A percentile compares a stretch with the other conserved stretches of the same genome.
Conservation (phyloP, 2,888 invertebrate genomes). For the Cybosia mesomella region DNA sequence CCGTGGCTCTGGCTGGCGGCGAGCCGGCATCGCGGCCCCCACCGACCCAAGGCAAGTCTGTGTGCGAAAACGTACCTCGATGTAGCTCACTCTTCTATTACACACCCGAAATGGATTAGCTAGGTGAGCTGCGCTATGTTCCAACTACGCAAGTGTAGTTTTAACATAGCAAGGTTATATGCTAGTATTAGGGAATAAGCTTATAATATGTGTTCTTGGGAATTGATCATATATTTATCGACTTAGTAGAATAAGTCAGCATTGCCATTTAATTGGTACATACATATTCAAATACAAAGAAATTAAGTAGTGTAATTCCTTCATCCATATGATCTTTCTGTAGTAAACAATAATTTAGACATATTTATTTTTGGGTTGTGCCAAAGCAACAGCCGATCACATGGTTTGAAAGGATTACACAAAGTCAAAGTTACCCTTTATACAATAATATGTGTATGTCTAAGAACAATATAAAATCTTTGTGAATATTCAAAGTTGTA, state of each 20-base stretch:
- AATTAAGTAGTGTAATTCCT: not conserved
- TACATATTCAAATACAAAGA: not conserved
- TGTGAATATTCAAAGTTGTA: not conserved
- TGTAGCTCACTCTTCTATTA: slow-evolving; percentile 41
- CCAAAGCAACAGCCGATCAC: not conserved
- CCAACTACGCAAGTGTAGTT: not conserved
- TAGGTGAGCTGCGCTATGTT: not conserved
- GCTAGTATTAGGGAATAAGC: not conserved
- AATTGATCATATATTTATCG: not conserved
- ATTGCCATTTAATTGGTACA: not conserved
- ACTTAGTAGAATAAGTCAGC: not conserved
- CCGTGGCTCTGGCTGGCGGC: slow-evolving; percentile 75
- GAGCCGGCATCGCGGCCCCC: slow-evolving; percentile 81
- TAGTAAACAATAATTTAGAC: too few species aligned
- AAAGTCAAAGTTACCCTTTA: not conserved
- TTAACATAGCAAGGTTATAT: slow-evolving; percentile 11
- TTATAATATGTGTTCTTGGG: not conserved
- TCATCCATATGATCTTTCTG: not conserved
- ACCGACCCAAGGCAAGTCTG: slow-evolving; percentile 83
- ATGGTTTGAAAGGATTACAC: not conserved
- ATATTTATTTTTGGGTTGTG: not conserved
- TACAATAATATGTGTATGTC: not conserved
- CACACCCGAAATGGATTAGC: slow-evolving; percentile 10
- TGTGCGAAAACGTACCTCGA: slow-evolving; percentile 74
- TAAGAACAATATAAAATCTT: not conserved